Evolutionary conservation across 2,113 vertebrate genomes (phyloP).

Genomic region (Ceratotherium simum): DNA sequence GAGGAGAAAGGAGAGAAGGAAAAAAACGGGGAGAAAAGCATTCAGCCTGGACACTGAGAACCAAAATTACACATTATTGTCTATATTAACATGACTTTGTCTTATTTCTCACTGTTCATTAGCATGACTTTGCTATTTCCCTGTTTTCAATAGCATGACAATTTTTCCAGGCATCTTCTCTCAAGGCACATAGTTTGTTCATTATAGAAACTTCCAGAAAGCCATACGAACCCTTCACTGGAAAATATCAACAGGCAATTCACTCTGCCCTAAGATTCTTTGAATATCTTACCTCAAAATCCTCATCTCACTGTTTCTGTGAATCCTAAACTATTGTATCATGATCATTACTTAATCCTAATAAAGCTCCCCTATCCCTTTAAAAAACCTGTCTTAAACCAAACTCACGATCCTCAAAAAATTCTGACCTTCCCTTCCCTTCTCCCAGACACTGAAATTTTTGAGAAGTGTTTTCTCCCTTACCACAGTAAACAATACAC

Average conservation of each 20-base stretch:
- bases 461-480: background rate
- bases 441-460: background rate
- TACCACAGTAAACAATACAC: background rate
- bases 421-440: background rate
- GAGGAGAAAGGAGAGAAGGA: background rate
- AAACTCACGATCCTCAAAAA: background rate
- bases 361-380: background rate
- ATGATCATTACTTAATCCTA: background rate
- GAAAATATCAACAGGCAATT: background rate
- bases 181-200: background rate
- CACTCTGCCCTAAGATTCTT: background rate
- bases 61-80: background rate
- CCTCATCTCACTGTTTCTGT: background rate
- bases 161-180: background rate
- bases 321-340: background rate
- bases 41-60: background rate
- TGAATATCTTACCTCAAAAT: background rate
- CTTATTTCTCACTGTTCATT: background rate
- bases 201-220: background rate
- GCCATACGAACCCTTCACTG: background rate
- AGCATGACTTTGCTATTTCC: background rate
- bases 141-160: background rate
- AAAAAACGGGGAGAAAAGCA: background rate
- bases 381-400: background rate
- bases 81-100: background rate